phyloP scores from a whole-genome alignment of 2,113 vertebrate species.

The Cynoglossus semilaevis region DNA sequence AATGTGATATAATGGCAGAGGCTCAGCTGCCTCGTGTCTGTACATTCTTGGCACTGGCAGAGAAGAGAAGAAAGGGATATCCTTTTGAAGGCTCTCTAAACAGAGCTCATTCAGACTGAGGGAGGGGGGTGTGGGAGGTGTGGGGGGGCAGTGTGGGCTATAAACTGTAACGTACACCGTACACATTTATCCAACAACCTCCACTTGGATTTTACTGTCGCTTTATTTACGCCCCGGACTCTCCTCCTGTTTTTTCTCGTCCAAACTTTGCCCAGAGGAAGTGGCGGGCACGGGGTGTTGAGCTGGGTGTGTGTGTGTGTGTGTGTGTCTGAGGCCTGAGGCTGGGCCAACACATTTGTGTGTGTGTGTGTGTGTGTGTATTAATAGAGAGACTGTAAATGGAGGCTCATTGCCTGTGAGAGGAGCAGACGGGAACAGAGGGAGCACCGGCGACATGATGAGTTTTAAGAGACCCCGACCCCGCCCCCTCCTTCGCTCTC shows the following conservation, averaged over 20 bases:
- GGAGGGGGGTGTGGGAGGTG: background rate
- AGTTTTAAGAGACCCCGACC: slow-evolving; percentile 26
- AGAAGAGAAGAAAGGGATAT: slow-evolving; percentile 59
- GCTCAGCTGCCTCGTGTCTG: slow-evolving; percentile 53
- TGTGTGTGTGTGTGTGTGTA: slow-evolving; percentile 56
- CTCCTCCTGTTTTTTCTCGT: background rate
- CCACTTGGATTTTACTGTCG: slow-evolving; percentile 20
- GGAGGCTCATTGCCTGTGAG: slow-evolving; percentile 52
- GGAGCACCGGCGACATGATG: slow-evolving; percentile 25
- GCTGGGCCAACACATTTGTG: background rate
- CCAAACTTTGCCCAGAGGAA: slow-evolving; percentile 23
- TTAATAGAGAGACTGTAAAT: slow-evolving; percentile 73
- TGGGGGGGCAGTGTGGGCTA: background rate
- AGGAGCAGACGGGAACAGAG: slow-evolving; percentile 24
- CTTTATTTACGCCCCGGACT: slow-evolving; percentile 7
- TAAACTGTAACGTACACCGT: slow-evolving; percentile 47
- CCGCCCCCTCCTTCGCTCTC: slow-evolving; percentile 49
- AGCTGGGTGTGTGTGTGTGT: slow-evolving; percentile 38
- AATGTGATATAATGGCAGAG: slow-evolving; percentile 60
- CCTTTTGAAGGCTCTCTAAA: slow-evolving; percentile 58
- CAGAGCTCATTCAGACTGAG: slow-evolving; percentile 26
- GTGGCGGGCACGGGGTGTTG: slow-evolving; percentile 24
- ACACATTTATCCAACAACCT: slow-evolving; percentile 39
- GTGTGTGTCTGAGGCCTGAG: slow-evolving; percentile 28
- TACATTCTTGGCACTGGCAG: slow-evolving; percentile 50